Evolutionary conservation across 2,888 invertebrate species (phyloP).

Genomic region (Aspidapion aeneum): DNA sequence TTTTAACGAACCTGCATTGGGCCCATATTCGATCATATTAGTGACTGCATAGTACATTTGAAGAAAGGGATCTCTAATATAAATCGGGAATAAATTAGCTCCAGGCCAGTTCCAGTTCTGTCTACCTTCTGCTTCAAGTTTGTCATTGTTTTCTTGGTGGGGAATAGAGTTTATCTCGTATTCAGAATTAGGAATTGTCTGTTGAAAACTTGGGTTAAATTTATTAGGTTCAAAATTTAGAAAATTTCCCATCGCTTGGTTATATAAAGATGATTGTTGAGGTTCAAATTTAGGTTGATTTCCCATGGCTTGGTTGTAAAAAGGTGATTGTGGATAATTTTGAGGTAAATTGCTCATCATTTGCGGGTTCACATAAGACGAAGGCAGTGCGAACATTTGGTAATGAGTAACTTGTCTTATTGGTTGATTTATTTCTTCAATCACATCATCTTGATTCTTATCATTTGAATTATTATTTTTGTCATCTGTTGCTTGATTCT

Average conservation of each 20-base stretch:
- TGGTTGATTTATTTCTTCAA: conserved; percentile 25
- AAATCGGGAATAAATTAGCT: conserved; percentile 53
- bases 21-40: conserved; percentile 58
- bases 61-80: conserved; percentile 56
- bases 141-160: too few relatives aligned
- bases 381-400: conserved; percentile 38
- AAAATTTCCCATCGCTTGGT: not conserved
- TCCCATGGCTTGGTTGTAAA: not conserved
- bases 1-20: conserved; percentile 54
- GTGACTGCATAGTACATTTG: conserved; percentile 53
- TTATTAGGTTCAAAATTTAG: too few relatives aligned
- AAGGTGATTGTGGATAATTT: not conserved
- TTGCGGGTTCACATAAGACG: conserved; percentile 21
- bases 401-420: conserved; percentile 45
- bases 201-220: too few relatives aligned
- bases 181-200: not conserved
- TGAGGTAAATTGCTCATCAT: conserved; percentile 1
- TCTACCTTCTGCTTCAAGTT: conserved; percentile 15
- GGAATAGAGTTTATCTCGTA: not conserved
- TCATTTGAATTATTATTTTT: conserved; percentile 22
- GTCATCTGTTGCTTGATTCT: conserved; percentile 3
- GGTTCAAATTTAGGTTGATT: not conserved
- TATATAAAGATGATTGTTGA: not conserved
- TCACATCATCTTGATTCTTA: conserved; percentile 20
- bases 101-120: conserved; percentile 51